Conservation (phyloP, 2,113 vertebrate species). For the Pungitius pungitius region DNA sequence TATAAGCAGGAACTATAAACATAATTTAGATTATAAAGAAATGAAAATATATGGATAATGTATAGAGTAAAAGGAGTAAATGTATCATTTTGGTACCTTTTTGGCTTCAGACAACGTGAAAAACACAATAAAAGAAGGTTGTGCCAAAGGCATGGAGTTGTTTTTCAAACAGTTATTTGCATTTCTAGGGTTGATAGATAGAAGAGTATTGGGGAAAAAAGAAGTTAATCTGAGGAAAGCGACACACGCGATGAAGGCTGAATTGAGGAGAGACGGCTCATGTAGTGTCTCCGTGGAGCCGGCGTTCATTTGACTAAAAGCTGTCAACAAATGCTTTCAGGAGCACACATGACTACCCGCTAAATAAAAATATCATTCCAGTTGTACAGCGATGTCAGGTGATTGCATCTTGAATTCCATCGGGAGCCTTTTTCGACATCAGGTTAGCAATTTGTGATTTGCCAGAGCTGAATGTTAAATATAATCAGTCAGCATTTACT, state of each 20-base stretch:
- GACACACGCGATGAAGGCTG: neutral
- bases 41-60: neutral
- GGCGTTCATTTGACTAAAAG: constrained; percentile 20
- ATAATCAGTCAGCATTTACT: constrained; percentile 74
- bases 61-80: neutral
- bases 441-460: constrained; percentile 69
- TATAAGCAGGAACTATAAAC: too few relatives aligned
- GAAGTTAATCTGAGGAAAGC: neutral
- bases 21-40: too few relatives aligned
- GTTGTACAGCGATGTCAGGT: constrained; percentile 16
- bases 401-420: constrained; percentile 54
- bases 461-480: constrained; percentile 68
- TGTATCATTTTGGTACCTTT: too few relatives aligned
- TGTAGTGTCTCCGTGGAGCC: neutral
- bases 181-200: neutral
- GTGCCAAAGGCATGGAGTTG: too few relatives aligned
- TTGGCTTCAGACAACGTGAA: neutral
- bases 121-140: neutral
- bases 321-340: constrained; percentile 23
- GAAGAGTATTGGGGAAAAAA: neutral
- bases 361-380: constrained; percentile 43
- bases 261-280: neutral
- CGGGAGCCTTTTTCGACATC: constrained; percentile 59
- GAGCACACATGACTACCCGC: constrained; percentile 5
- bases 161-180: too few relatives aligned